Percentiles rank a stretch among this genome's conserved stretches.
These are phyloP conservation scores for Daktulosphaira vitifoliae DNA, from an alignment of 1,140 invertebrate species.

Conservation along the genomic window DNA sequence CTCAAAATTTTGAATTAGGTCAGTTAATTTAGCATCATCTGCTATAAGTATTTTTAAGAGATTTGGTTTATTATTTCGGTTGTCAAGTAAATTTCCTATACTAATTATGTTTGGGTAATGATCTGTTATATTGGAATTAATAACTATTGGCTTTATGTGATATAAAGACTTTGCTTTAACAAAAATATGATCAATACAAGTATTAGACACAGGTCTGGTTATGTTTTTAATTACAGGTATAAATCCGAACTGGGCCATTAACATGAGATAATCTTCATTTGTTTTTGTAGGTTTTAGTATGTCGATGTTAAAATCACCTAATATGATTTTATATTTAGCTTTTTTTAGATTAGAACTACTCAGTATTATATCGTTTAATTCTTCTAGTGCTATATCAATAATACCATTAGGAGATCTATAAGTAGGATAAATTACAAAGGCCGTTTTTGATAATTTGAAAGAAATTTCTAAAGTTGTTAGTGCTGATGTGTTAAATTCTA, in stretches of 20 bases:
- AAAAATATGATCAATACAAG: neutral
- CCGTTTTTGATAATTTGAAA: neutral
- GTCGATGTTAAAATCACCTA: constrained; percentile 4
- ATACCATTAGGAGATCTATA: neutral
- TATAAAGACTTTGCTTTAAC: neutral
- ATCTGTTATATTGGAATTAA: constrained; percentile 3
- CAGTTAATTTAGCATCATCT: neutral
- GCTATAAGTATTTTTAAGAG: neutral
- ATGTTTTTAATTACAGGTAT: neutral
- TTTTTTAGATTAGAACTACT: neutral
- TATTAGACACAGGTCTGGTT: neutral
- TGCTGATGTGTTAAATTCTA: neutral
- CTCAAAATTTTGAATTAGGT: constrained; percentile 4
- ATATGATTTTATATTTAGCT: constrained; percentile 1
- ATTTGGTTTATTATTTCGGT: neutral
- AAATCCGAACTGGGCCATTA: neutral
- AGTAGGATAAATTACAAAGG: neutral
- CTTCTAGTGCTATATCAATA: neutral
- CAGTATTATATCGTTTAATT: constrained; percentile 2
- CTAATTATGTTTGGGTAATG: neutral
- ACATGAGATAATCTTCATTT: neutral
- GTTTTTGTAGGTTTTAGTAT: neutral
- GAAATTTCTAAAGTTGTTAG: neutral
- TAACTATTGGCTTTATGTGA: neutral
- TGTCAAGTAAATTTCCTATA: neutral